Evolutionary conservation across 2,113 vertebrate species (phyloP).

Genomic region (Microcebus jonahi): DNA sequence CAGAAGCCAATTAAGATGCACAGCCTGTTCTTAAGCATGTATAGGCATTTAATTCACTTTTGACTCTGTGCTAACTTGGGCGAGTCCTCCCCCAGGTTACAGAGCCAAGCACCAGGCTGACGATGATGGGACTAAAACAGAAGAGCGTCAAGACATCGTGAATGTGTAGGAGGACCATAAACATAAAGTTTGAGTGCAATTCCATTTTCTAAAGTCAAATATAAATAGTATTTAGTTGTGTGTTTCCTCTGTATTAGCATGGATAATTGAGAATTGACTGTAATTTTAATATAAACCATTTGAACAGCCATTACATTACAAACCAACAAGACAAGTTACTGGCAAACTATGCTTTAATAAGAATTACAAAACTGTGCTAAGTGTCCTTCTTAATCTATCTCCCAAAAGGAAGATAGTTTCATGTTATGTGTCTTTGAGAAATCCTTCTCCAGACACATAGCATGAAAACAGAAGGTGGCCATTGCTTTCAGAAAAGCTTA

Average conservation of each 20-base stretch:
- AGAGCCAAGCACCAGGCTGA: background rate
- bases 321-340: background rate
- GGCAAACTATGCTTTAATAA: conserved; percentile 12
- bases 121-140: background rate
- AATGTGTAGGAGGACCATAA: background rate
- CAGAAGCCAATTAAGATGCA: background rate
- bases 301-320: background rate
- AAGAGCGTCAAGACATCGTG: background rate
- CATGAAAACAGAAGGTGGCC: background rate
- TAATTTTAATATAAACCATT: conserved; percentile 36
- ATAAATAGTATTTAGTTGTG: background rate
- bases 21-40: background rate
- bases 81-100: background rate
- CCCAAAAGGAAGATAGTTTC: background rate
- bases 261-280: background rate
- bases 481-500: conserved; percentile 38
- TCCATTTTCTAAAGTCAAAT: background rate
- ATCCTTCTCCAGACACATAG: too few relatives aligned
- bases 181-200: background rate
- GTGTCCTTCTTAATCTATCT: background rate
- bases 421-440: conserved; percentile 5
- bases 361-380: background rate
- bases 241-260: background rate
- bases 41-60: background rate
- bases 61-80: background rate